phyloP scores from a whole-genome alignment of 2,888 invertebrate species.

The Lasioglossum malachurum region DNA sequence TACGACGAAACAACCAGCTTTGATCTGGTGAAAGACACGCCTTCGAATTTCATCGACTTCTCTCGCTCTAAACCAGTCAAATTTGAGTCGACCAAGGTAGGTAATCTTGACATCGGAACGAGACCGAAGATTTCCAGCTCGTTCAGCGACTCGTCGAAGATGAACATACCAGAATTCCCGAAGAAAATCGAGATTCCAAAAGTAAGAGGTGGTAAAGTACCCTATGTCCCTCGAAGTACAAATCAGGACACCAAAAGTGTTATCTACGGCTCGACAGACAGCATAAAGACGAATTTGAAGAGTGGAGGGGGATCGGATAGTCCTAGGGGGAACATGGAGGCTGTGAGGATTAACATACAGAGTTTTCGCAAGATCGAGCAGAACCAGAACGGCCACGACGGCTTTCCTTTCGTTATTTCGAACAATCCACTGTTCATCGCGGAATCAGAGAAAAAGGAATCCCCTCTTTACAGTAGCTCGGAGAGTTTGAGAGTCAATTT shows the following conservation, averaged over 20 bases:
- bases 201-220: constrained; percentile 63
- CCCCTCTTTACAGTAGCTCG: constrained; percentile 80
- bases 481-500: constrained; percentile 79
- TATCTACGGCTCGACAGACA: constrained; percentile 72
- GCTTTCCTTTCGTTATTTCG: constrained; percentile 81
- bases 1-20: constrained; percentile 64
- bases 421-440: constrained; percentile 82
- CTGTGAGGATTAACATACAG: constrained; percentile 77
- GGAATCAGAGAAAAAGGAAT: constrained; percentile 79
- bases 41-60: constrained; percentile 66
- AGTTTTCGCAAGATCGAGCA: constrained; percentile 77
- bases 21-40: constrained; percentile 65
- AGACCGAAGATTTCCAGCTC: constrained; percentile 75
- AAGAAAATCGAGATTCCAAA: constrained; percentile 77
- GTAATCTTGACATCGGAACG: constrained; percentile 76
- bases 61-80: constrained; percentile 68
- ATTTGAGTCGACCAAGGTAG: constrained; percentile 68
- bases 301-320: constrained; percentile 71
- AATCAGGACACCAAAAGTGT: constrained; percentile 67
- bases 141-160: constrained; percentile 68
- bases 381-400: constrained; percentile 79
- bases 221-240: constrained; percentile 68
- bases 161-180: constrained; percentile 72
- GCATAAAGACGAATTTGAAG: constrained; percentile 73
- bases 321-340: constrained; percentile 77